Conservation (phyloP, 2,888 invertebrate genomes). For the Drosophila anomelani region DNA sequence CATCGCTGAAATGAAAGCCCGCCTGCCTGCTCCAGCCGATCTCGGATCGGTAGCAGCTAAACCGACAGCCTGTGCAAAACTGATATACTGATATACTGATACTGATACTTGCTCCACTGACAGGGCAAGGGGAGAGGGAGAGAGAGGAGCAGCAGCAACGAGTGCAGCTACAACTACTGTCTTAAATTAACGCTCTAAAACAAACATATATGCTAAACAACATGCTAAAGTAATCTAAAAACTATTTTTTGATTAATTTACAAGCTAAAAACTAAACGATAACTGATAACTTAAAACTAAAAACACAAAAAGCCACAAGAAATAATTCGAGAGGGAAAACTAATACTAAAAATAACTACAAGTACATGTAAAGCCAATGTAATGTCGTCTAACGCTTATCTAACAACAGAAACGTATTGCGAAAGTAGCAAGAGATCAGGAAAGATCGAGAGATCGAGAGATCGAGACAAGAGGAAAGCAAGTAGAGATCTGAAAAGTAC, state of each 20-base stretch:
- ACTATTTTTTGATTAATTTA: slow-evolving; percentile 70
- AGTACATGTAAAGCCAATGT: slow-evolving; percentile 32
- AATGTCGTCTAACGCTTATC: slow-evolving; percentile 59
- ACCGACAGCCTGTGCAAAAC: slow-evolving; percentile 10
- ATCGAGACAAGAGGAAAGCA: too few species aligned
- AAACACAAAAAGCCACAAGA: neutral
- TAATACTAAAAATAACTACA: slow-evolving; percentile 30
- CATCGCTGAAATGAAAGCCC: slow-evolving; percentile 87
- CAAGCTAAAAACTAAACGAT: slow-evolving; percentile 41
- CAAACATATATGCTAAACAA: slow-evolving; percentile 25
- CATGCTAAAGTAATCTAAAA: slow-evolving; percentile 37
- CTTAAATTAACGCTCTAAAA: slow-evolving; percentile 39
- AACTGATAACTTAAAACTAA: slow-evolving; percentile 28
- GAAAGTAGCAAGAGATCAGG: neutral
- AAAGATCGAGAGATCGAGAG: neutral
- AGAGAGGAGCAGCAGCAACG: neutral
- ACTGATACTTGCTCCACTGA: slow-evolving; percentile 1
- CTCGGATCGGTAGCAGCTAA: slow-evolving; percentile 14
- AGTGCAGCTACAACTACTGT: slow-evolving; percentile 22
- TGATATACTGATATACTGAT: slow-evolving; percentile 8
- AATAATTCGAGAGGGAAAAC: neutral
- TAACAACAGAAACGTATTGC: slow-evolving; percentile 45
- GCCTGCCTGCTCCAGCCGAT: slow-evolving; percentile 15
- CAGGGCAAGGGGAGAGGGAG: neutral
- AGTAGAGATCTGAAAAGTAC: neutral